Evolutionary conservation across 1,140 invertebrate species (phyloP), one percentile per base, ranked within the genome.

Genomic region (Capitella teleta): DNA sequence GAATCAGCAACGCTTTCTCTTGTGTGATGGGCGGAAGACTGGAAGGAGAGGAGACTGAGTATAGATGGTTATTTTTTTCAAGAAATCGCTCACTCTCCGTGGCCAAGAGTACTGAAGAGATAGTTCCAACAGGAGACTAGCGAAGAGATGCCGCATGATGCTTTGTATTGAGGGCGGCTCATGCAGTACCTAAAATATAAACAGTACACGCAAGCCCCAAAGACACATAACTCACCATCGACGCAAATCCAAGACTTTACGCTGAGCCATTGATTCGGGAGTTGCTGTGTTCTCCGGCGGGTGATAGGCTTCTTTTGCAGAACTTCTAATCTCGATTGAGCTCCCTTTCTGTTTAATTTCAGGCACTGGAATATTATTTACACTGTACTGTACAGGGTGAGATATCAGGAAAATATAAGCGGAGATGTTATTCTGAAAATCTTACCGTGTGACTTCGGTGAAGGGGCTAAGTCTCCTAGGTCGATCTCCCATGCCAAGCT

Each of bases 101-200:
- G 54, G 24, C 67, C 67, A 3, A 69, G 49, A 1, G 56, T 61
- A 44, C 59, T 64, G 50, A 63, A 69, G 6, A 69, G 51, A 44
- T 61, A 69, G 44, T 69, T 69, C 67, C 67, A 69, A 47, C 67
- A 69, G 2, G 67, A 69, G 0, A 67, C 64, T 5, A 69, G 50
- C 14, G 67, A 64, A 2, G 65, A 64, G 28, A 66, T 59, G 3
- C 67, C 67, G 55, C 65, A 67, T 2, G 65, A 67, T 23, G 56
- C 62, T 28, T 58, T 62, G 57, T 67, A 66, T 52, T 69, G 67
- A 0, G 67, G 67, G n/a, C 65, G 53, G 50, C 62, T 64, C 47
- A 69, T 63, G 45, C 67, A 69, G 41, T 61, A 57, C 67, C 67
- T 69, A 16, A 48, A 12, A 48, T 21, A 41, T 40, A 32, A 18